Base-by-base conservation (phyloP, 2,888 invertebrate genomes). In the Cosmia pyralina region DNA sequence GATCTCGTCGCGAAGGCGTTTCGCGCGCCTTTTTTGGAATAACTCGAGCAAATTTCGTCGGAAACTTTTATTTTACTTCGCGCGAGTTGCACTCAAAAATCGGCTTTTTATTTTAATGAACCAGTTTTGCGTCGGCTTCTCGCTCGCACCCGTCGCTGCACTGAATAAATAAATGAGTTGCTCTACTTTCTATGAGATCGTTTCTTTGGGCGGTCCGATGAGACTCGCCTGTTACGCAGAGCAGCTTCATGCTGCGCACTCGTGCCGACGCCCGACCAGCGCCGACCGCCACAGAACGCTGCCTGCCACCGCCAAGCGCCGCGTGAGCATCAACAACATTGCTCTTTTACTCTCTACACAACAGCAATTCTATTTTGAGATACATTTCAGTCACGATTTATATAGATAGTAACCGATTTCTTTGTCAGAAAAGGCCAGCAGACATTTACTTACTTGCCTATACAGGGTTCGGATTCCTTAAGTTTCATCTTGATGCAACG, bases 111-210 rank as follows among this genome's bases (percentile, higher is more conserved):
- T 96, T 96, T 96, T 96, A 96, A 96, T 96, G 95, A 95, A 95
- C 94, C 92, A 91, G 95, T 95, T 95, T 93, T 90, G 92, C 91
- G 87, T 89, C 88, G 87, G 90, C 90, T 87, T 94, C 95, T 94
- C 95, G 89, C 94, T 94, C 95, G 90, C 94, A 93, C 94, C 90
- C 92, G 90, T 89, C 86, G 91, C 89, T 95, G 95, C 93, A 94
- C 93, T 94, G 95, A 95, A 95, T 96, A 96, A 95, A 95, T 96
- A 95, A 96, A 96, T 94, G 93, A 95, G 89, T 95, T 94, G 96
- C 92, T 95, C 96, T 93, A 96, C 96, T 96, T 96, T 96, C 96
- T 96, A 95, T 95, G 94, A 95, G 94, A 95, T 95, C 91, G 93
- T 95, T 95, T 95, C 93, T 95, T 95, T 94, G 92, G 93, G 93